Base-by-base conservation (phyloP, 1,140 invertebrate species). In the Batillaria attramentaria region DNA sequence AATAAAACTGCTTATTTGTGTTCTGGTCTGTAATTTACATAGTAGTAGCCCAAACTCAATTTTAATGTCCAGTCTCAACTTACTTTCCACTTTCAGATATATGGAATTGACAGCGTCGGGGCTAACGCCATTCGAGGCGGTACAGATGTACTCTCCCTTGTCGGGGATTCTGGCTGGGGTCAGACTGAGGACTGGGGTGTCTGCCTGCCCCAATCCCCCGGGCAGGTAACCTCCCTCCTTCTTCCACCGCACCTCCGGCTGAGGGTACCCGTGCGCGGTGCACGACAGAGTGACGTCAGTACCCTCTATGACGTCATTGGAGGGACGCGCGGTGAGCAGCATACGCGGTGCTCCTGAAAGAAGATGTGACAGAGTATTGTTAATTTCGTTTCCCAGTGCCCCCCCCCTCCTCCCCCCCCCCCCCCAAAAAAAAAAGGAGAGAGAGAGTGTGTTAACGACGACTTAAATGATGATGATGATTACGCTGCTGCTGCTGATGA, bases 271-370 rank as follows among this genome's bases (percentile, higher is more conserved):
- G 18, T 62, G 73, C 2, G 54, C 54, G 3, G n/a, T 28, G 54
- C 73, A 75, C 54, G 73, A 62, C 54, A 75, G 62, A 24, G 73
- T 75, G 35, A 75, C 73, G 28, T n/a, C 73, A 13, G 57, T 62
- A 57, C 73, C 73, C 73, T 62, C 73, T 8, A 39, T 62, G 39
- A 75, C 73, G 28, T 75, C 54, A 39, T 42, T 75, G 73, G 73
- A 60, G 0, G 73, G 73, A 37, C 20, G 31, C 33, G 35, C 39
- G 5, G 54, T 62, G 35, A 75, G 42, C 1, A 75, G 28, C 54
- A 75, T 65, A 24, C 73, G 50, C 5, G 73, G 73, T 1, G 73
- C 46, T 33, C 73, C 73, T 75, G 73, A 18, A 16, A 62, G 33
- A 57, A 20, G 37, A 42, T n/a, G n/a, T n/a, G 1, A 35, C 8